Percentiles rank a stretch among this genome's conserved stretches.
These are phyloP conservation scores for Capricornis sumatraensis DNA, from an alignment of 2,113 vertebrate species.

Conservation along the genomic window DNA sequence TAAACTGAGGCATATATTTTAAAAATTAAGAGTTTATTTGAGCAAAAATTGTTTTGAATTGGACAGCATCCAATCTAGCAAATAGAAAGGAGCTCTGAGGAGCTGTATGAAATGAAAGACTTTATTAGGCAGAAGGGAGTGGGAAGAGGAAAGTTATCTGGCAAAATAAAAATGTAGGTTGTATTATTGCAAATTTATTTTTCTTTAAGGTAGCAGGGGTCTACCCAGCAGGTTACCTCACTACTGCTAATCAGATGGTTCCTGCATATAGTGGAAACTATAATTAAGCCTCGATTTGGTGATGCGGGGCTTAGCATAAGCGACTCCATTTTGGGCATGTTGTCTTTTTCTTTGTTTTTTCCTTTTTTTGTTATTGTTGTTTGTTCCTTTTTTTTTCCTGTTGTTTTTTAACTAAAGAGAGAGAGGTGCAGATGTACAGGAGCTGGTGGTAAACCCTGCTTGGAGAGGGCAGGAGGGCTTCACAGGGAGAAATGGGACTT, in stretches of 20 bases:
- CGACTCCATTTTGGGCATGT: not conserved
- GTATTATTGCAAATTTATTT: not conserved
- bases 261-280: not conserved
- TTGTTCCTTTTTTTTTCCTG: not conserved
- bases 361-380: not conserved
- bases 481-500: not conserved
- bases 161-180: not conserved
- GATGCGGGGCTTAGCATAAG: not conserved
- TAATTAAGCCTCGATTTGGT: not conserved
- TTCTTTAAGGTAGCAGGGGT: not conserved
- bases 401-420: not conserved
- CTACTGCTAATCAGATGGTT: not conserved
- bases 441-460: not conserved
- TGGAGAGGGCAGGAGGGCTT: not conserved
- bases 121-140: not conserved
- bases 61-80: not conserved
- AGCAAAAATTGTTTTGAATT: not conserved
- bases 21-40: not conserved
- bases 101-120: not conserved
- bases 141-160: not conserved
- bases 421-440: not conserved
- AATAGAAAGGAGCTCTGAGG: not conserved
- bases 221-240: not conserved
- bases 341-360: not conserved
- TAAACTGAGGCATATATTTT: not conserved